These are phyloP conservation scores for Ophioderma brevispina DNA, from an alignment of 35 echinoderm and acorn worm genomes.

Conservation along the genomic window DNA sequence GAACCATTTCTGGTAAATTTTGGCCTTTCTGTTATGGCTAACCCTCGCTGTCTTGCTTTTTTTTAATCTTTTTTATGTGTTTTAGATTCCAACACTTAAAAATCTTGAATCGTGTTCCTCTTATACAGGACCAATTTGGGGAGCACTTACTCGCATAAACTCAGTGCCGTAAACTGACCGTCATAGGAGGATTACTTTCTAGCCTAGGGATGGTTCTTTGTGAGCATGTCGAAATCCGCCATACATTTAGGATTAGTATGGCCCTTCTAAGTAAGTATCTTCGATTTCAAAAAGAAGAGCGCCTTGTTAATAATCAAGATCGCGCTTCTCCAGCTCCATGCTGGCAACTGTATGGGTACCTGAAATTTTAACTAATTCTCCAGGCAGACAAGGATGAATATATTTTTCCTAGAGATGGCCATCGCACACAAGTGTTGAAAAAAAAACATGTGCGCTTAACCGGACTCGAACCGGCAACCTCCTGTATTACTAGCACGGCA, in stretches of 20 bases:
- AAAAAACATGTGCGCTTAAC: too few relatives aligned
- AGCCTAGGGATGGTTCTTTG: not conserved
- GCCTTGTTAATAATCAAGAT: too few relatives aligned
- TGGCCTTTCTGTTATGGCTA: too few relatives aligned
- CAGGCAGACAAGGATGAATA: too few relatives aligned
- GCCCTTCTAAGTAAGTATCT: not conserved
- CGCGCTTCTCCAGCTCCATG: too few relatives aligned
- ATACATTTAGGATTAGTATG: not conserved
- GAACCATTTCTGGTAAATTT: not conserved
- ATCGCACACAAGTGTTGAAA: too few relatives aligned
- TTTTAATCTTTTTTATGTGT: not conserved
- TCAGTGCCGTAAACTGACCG: not conserved
- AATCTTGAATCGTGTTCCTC: not conserved
- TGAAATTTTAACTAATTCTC: too few relatives aligned
- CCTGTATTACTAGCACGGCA: too few relatives aligned
- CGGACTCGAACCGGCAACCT: too few relatives aligned
- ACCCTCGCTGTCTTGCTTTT: not conserved
- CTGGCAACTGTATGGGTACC: too few relatives aligned
- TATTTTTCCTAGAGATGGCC: too few relatives aligned
- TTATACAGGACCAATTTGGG: not conserved
- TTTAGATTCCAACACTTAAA: not conserved
- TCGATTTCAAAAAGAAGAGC: too few relatives aligned
- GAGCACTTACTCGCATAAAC: not conserved
- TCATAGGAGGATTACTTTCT: not conserved
- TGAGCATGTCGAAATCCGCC: not conserved